Base-by-base conservation (phyloP, 2,888 invertebrate genomes). In the Amblyteles armatorius region DNA sequence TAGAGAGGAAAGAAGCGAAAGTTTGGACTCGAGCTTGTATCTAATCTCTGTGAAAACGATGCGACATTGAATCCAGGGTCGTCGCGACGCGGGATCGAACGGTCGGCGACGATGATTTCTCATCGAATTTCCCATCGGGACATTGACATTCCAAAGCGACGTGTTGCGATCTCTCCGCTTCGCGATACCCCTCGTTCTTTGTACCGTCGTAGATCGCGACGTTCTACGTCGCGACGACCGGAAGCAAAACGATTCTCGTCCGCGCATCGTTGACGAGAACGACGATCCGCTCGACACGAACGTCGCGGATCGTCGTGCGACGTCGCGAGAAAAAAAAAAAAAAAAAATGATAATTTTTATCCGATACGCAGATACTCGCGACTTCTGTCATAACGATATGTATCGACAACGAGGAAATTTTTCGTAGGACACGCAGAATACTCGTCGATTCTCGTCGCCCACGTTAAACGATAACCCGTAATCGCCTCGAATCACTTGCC, bases 401-500 rank as follows among this genome's bases (percentile, higher is more conserved):
- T 36, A 83, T 79, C 68, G 78, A 69, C 57, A 77, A 82, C 71
- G 67, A 81, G 57, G 65, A 79, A 57, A 76, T 77, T 26, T 50
- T 73, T 52, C n/a, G 16, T 29, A 55, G 26, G 26, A 44, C 55
- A 55, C 67, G 72, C 65, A 72, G 50, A 50, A 71, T 57, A 29
- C 19, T 76, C 29, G 19, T 63, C n/a, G 9, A 19, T 29, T 73
- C 22, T 73, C 68, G 44, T 36, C 40, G 29, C 55, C 29, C 40
- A 60, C 33, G 33, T 55, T 52, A 29, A 29, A 26, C 65, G 50
- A 48, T 29, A 57, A 67, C 79, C n/a, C 52, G 63, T 67, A 33
- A 65, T 55, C 11, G 16, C 52, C 7, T 33, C 22, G 80, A 86
- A 74, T 85, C 84, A 90, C 92, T 91, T 89, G 93, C 93, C 93